Percentiles rank a stretch among this genome's conserved stretches.
These are phyloP conservation scores for Chaetoderma sp. DNA, from an alignment of 2,888 invertebrate species.

Conservation along the genomic window DNA sequence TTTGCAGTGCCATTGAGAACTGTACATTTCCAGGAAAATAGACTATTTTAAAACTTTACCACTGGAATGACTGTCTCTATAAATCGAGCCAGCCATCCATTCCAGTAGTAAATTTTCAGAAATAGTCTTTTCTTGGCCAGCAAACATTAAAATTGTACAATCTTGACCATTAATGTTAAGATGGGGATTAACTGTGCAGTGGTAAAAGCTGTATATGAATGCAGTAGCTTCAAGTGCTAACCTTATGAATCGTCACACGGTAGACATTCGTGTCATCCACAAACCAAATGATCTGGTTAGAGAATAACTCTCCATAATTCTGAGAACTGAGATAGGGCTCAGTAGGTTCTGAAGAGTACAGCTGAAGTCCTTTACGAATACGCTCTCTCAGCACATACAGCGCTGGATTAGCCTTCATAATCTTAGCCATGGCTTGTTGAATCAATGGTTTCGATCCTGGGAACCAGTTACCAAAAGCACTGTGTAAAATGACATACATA, in stretches of 20 bases:
- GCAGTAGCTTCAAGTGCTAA: no score
- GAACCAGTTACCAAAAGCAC: conserved; percentile 99
- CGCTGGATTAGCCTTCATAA: conserved; percentile 99
- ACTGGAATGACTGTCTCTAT: no score
- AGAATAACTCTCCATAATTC: conserved; percentile 99
- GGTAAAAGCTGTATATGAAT: not conserved
- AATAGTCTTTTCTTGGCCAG: no score
- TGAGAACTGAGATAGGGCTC: conserved; percentile 99
- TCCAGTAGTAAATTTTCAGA: no score
- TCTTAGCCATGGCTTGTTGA: conserved; percentile 99
- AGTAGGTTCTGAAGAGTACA: conserved; percentile 99
- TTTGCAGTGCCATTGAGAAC: no score
- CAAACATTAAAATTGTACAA: no score
- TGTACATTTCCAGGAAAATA: no score
- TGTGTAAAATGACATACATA: conserved; percentile 43
- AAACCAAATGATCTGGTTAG: conserved; percentile 99
- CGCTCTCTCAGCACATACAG: conserved; percentile 96
- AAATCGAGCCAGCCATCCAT: no score
- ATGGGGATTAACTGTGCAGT: no score
- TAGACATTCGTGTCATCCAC: conserved; percentile 99
- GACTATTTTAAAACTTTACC: no score
- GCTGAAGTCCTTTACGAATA: conserved; percentile 96
- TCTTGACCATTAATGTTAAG: no score
- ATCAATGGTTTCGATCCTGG: conserved; percentile 98
- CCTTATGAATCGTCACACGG: conserved; percentile 98